Percentiles rank a stretch among this genome's conserved stretches.
phyloP scores from a whole-genome alignment of 1,140 invertebrate genomes.

The Drosophila pectinifera region DNA sequence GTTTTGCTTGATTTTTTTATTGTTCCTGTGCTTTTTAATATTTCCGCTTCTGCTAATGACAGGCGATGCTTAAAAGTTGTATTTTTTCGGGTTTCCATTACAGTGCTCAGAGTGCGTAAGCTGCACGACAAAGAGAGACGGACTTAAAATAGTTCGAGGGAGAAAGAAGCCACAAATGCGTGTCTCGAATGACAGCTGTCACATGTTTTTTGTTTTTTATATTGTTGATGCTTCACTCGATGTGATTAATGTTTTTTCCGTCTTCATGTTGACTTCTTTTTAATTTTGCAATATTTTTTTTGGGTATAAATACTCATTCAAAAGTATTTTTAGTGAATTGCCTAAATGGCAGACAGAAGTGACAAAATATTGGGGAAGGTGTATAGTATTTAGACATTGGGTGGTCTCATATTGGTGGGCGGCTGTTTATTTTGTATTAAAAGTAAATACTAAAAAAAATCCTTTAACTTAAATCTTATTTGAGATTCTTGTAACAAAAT shows the following conservation, averaged over 20 bases:
- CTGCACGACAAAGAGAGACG: slow-evolving; percentile 49
- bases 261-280: slow-evolving; percentile 23
- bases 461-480: no score
- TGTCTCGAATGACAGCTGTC: slow-evolving; percentile 75
- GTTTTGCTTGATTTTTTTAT: slow-evolving; percentile 23
- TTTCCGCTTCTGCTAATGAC: slow-evolving; percentile 69
- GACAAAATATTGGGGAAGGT: slow-evolving; percentile 41
- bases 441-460: neutral
- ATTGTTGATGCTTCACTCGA: slow-evolving; percentile 9
- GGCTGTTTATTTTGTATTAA: neutral
- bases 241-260: slow-evolving; percentile 69
- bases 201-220: slow-evolving; percentile 53
- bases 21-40: slow-evolving; percentile 33
- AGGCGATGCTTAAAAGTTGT: slow-evolving; percentile 28
- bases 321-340: slow-evolving; percentile 33
- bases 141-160: neutral
- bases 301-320: no score
- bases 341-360: slow-evolving; percentile 25
- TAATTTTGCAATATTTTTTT: slow-evolving; percentile 62
- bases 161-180: slow-evolving; percentile 52
- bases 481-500: no score
- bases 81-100: slow-evolving; percentile 62
- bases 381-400: neutral
- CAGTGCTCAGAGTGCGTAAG: slow-evolving; percentile 70
- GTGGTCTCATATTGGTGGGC: slow-evolving; percentile 9